Base-by-base conservation (phyloP, 2,113 vertebrate genomes). In the Urocitellus parryii region DNA sequence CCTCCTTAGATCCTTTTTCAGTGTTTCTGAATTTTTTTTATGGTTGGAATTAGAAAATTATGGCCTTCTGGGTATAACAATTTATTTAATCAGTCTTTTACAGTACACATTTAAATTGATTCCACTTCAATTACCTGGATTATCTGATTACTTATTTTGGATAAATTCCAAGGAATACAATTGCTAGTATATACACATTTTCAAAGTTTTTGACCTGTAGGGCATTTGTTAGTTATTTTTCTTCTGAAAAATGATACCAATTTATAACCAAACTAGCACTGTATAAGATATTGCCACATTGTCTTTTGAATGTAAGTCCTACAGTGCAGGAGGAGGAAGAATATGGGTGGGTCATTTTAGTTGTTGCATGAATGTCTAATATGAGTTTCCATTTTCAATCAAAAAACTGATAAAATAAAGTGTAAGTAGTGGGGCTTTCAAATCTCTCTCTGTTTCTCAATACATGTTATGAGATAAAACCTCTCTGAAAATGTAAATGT, bases 91-190 rank as follows among this genome's bases (percentile, higher is more conserved):
- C 37, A 88, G 3, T 61, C 5, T 85, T 79, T 58, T 61, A 90
- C 34, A 94, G 56, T 94, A 95, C 63, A 83, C 20, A 39, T 86
- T 90, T 91, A 94, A 77, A 14, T 77, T 93, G 74, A 96, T 89
- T 88, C 48, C 37, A 80, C 83, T 96, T 97, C 96, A 97, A 96
- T 92, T 88, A 86, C 53, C 56, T 72, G 25, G 27, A 88, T 97
- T 95, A 96, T 67, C 42, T 93, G 90, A 88, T 65, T 87, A 81
- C 93, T 96, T 96, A 83, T 53, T 91, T 91, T 95, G 88, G n/a
- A 83, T 91, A 77, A 72, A 91, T 74, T 77, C 51, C 89, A 87
- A 83, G 63, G 3, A 86, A 76, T 94, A 93, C n/a, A 90, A 93
- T 83, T 53, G 8, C 53, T 88, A 51, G 51, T 45, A 61, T 86